Percentiles rank a stretch among this genome's conserved stretches.
Conservation (phyloP, 2,797 vertebrate genomes). For the Chlorospingus semifuscus region DNA sequence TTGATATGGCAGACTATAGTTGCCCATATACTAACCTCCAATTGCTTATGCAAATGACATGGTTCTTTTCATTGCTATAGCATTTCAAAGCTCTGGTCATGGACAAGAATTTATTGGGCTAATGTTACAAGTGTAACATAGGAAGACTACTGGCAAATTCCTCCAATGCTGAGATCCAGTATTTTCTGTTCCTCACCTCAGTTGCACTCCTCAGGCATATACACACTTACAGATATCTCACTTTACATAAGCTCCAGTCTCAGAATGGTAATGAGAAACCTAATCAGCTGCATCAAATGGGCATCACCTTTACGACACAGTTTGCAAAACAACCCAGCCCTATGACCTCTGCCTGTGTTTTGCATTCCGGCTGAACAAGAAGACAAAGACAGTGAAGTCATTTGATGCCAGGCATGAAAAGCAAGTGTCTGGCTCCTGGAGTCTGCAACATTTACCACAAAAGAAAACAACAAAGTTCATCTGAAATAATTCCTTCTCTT, state of each 20-base stretch:
- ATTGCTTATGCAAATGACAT: background rate
- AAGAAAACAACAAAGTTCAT: conserved; percentile 9
- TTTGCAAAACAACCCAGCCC: background rate
- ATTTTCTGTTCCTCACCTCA: background rate
- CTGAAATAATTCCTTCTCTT: background rate
- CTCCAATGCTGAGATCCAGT: background rate
- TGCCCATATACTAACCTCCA: background rate
- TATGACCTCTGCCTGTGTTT: background rate
- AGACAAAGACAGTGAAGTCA: background rate
- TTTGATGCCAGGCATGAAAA: background rate
- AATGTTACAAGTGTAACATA: rapidly evolving
- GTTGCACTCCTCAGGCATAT: background rate
- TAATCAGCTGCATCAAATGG: background rate
- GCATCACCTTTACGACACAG: background rate
- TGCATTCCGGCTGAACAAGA: background rate
- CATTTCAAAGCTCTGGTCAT: background rate
- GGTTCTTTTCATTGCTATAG: background rate
- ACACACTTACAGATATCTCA: background rate
- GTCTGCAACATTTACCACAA: background rate
- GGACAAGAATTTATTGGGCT: background rate
- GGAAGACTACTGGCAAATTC: background rate
- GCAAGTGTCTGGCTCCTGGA: background rate
- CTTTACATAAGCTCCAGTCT: background rate
- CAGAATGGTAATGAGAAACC: background rate
- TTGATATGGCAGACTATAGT: background rate